phyloP scores from a whole-genome alignment of 2,888 invertebrate genomes.

The Megalurothrips usitatus region DNA sequence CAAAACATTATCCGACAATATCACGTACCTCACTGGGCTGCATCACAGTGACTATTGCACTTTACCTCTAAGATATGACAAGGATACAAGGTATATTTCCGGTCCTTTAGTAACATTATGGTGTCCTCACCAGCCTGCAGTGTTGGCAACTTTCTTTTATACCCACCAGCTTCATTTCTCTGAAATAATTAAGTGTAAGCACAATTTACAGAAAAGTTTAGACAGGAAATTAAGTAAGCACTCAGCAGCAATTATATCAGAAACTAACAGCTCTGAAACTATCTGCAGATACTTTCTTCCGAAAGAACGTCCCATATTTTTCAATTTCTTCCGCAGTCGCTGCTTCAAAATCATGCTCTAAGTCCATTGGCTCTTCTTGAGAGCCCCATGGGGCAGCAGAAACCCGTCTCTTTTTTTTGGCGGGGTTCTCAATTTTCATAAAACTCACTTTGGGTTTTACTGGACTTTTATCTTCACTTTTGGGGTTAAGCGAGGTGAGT shows the following conservation, averaged over 20 bases:
- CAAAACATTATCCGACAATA: not conserved
- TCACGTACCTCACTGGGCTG: not conserved
- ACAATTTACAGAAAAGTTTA: not conserved
- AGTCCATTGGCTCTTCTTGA: slow-evolving; percentile 61
- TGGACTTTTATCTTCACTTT: not conserved
- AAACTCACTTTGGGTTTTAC: not conserved
- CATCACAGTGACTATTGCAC: not conserved
- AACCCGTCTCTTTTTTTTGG: slow-evolving; percentile 35
- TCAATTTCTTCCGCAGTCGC: slow-evolving; percentile 64
- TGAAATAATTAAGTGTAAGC: not conserved
- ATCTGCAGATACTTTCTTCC: slow-evolving; percentile 33
- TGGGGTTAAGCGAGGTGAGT: not conserved
- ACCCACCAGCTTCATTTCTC: not conserved
- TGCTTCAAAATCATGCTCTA: slow-evolving; percentile 55
- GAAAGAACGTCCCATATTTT: slow-evolving; percentile 62
- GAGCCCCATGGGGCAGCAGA: slow-evolving; percentile 48
- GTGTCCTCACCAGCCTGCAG: not conserved
- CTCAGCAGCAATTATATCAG: not conserved
- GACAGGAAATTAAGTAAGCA: not conserved
- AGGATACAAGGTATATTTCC: not conserved
- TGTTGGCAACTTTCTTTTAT: not conserved
- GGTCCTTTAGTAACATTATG: not conserved
- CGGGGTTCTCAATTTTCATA: not conserved
- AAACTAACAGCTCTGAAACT: not conserved
- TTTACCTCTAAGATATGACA: not conserved